Conservation (phyloP, 2,797 vertebrate genomes). For the Chrysolophus pictus region DNA sequence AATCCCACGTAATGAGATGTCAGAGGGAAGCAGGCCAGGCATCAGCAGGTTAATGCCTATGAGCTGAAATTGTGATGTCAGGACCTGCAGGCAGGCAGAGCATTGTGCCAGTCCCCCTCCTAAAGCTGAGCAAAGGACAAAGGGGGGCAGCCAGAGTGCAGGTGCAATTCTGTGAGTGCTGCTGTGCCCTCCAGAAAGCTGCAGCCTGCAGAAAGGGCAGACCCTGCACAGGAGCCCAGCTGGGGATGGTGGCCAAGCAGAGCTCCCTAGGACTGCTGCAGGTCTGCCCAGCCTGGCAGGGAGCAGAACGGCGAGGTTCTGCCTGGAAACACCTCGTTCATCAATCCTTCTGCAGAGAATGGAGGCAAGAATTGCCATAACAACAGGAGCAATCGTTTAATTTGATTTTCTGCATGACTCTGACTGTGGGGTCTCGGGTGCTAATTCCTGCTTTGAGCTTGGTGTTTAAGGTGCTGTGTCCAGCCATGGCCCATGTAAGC, state of each 20-base stretch:
- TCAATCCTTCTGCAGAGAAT: slow-evolving; percentile 11
- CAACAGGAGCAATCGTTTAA: slow-evolving; percentile 47
- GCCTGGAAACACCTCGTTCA: slow-evolving; percentile 13
- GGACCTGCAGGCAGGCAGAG: not conserved
- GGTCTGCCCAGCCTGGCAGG: not conserved
- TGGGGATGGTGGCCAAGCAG: accelerated
- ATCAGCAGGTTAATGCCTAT: not conserved
- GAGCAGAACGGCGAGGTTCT: not conserved
- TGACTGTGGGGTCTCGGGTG: not conserved
- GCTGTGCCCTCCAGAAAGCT: not conserved
- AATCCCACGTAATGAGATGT: not conserved
- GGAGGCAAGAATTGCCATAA: slow-evolving; percentile 70
- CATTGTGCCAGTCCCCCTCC: accelerated
- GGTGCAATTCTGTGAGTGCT: not conserved
- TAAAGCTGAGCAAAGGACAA: not conserved
- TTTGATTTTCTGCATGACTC: slow-evolving; percentile 71
- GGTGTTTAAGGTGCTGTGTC: not conserved
- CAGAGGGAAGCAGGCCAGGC: not conserved
- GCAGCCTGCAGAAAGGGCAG: not conserved
- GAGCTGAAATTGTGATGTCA: not conserved
- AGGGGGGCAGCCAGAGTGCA: not conserved
- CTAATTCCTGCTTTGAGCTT: slow-evolving; percentile 44
- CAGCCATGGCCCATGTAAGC: not conserved
- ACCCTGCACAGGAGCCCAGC: accelerated
- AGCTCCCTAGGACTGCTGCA: accelerated